Conservation (phyloP, 1,140 invertebrate species). For the Palaemon carinicauda region DNA sequence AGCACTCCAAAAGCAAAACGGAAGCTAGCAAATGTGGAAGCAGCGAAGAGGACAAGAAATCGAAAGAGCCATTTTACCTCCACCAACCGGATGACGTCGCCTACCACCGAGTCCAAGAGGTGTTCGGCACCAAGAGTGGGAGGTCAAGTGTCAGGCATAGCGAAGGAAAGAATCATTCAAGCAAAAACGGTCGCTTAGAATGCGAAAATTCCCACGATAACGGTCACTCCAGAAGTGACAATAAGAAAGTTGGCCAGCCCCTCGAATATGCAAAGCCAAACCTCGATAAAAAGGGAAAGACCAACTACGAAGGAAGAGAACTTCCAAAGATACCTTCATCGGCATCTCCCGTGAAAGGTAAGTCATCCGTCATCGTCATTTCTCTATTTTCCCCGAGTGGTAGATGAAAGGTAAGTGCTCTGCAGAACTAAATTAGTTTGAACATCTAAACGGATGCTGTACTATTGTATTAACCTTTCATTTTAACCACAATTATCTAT, state of each 20-base stretch:
- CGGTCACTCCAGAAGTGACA: too few relatives aligned
- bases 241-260: background rate
- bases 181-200: slow-evolving; percentile 5
- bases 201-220: background rate
- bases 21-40: background rate
- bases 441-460: too few relatives aligned
- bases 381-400: background rate
- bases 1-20: slow-evolving; percentile 28
- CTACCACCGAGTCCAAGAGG: slow-evolving; percentile 76
- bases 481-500: too few relatives aligned
- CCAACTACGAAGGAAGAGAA: slow-evolving; percentile 44
- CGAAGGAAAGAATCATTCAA: background rate
- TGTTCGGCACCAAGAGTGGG: slow-evolving; percentile 69
- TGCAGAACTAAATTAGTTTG: too few relatives aligned
- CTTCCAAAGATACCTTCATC: slow-evolving; percentile 35
- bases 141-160: background rate
- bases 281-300: slow-evolving; percentile 18
- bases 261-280: slow-evolving; percentile 13
- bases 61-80: slow-evolving; percentile 76
- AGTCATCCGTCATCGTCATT: background rate
- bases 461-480: too few relatives aligned
- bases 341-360: slow-evolving; percentile 7
- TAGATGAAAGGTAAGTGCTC: slow-evolving; percentile 22
- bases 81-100: slow-evolving; percentile 80
- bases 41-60: slow-evolving; percentile 12